Evolutionary conservation across 1,140 invertebrate genomes (phyloP), one percentile per base, ranked within the genome.

Genomic region (Papilio xuthus): DNA sequence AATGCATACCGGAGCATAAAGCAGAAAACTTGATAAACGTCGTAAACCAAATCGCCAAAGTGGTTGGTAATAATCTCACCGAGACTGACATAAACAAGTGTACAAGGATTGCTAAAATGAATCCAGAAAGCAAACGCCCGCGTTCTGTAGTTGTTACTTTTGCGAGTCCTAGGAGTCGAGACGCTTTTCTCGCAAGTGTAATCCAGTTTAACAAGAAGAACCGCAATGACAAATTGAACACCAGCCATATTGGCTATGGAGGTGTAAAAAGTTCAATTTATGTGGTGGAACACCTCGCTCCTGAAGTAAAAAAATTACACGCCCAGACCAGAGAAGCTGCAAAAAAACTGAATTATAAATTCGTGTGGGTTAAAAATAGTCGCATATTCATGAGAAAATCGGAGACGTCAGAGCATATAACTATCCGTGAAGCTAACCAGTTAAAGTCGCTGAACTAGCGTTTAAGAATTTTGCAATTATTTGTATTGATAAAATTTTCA

Each of bases 291-390:
- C 85, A 86, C 47, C n/a, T 86, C 6, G 78, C 81, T 1, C 80
- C 82, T 0, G 56, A 73, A 13, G 56, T 79, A 7, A 82, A 81
- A 9, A 37, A 63, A 26, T 18, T 86, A 15, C 85, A 84, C 69
- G 80, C 77, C 8, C 4, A 26, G 3, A 56, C 82, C 4, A 80
- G 82, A 41, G 8, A 12, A 4, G 56, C 12, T 0, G 82, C 81
- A 1, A 82, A 80, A 13, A 79, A 81, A 53, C 76, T 80, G 12
- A 69, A 77, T 18, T 85, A 80, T 32, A 83, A 86, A 78, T 85
- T 69, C 20, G 82, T 85, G 0, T 86, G 82, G 85, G 32, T 81
- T 0, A 71, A 78, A 76, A 80, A 80, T 41, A 77, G 81, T 12
- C 69, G 80, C 15, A 63, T 84, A 4, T 84, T 79, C 42, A 50